Percentiles rank a stretch among this genome's conserved stretches.
These are phyloP conservation scores for Penaeus monodon DNA, from an alignment of 2,888 invertebrate species.

Conservation along the genomic window DNA sequence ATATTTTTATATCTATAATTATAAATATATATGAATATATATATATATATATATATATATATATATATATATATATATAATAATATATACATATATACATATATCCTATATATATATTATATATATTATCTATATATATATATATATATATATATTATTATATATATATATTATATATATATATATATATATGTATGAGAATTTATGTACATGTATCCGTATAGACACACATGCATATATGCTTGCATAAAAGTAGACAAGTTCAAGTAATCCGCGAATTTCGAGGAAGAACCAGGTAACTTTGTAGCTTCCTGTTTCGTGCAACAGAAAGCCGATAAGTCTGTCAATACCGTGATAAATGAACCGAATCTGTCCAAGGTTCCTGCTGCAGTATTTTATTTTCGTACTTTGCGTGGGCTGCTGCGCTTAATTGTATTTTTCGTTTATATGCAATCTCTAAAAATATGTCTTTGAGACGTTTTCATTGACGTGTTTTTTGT, in stretches of 20 bases:
- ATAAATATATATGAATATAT: neutral
- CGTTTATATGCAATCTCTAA: too few species aligned
- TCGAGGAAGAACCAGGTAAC: too few species aligned
- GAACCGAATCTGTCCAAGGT: too few species aligned
- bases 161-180: slow-evolving; percentile 9
- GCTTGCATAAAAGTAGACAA: neutral
- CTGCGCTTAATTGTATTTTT: too few species aligned
- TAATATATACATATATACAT: neutral
- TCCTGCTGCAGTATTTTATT: too few species aligned
- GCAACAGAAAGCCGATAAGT: too few species aligned
- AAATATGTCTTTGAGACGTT: too few species aligned
- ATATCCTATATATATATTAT: neutral
- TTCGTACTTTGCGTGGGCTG: too few species aligned
- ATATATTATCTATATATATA: neutral
- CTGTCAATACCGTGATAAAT: too few species aligned
- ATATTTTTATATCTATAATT: neutral
- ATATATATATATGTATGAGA: neutral
- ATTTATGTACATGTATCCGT: neutral
- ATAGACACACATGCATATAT: neutral
- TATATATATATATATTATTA: neutral
- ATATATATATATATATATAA: neutral
- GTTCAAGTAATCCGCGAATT: neutral
- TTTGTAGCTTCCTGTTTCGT: too few species aligned
- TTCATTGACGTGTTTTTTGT: too few species aligned
- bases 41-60: neutral